Conservation (phyloP, 1,140 invertebrate species). For the Nephila pilipes region DNA sequence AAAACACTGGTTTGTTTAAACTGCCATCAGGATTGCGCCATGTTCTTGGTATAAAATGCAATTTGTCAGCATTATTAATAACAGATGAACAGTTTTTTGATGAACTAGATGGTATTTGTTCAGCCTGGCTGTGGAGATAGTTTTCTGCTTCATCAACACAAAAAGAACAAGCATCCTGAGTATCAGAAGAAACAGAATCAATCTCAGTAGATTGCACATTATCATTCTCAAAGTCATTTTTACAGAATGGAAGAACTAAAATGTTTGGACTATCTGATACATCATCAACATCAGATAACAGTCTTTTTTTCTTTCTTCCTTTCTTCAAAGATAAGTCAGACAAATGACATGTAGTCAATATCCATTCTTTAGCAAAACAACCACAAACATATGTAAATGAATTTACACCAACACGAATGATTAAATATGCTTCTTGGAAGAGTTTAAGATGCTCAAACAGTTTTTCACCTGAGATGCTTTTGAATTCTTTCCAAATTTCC, state of each 20-base stretch:
- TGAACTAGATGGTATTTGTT: background rate
- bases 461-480: background rate
- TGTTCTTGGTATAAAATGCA: constrained; percentile 82
- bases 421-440: background rate
- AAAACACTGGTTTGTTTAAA: constrained; percentile 86
- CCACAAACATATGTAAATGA: constrained; percentile 81
- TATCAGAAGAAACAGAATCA: background rate
- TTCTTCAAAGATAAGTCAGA: background rate
- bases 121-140: background rate
- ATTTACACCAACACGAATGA: constrained; percentile 73
- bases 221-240: background rate
- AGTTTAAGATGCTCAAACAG: constrained; percentile 41
- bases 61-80: background rate
- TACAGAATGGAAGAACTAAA: background rate
- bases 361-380: constrained; percentile 83
- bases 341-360: constrained; percentile 78
- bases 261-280: background rate
- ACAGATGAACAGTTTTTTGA: background rate
- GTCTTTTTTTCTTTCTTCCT: background rate
- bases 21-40: constrained; percentile 89
- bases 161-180: background rate
- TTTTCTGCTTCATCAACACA: background rate
- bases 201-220: background rate
- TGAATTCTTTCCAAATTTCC: constrained; percentile 41
- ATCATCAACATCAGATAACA: background rate